Evolutionary conservation across 2,888 invertebrate species (phyloP), one percentile per base, ranked within the genome.

Genomic region (Papilio demoleus): DNA sequence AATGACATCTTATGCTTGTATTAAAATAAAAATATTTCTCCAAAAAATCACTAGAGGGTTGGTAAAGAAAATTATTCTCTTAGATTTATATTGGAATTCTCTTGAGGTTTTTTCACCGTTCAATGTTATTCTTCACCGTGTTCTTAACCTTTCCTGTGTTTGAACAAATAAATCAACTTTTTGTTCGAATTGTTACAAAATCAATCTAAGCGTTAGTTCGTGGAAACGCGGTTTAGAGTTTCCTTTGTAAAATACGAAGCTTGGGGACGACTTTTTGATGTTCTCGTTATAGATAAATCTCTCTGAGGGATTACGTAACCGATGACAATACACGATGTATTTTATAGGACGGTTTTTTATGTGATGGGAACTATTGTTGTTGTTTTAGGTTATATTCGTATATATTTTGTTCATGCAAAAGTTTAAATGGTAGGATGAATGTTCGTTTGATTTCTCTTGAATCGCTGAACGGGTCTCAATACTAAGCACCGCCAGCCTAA

Each of bases 291-390:
- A 24, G 40, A 61, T 24, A 66, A 53, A 24, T 53, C 61, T 60
- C 56, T 36, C 56, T 12, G n/a, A 22, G 36, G 31, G 34, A 53
- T 67, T 62, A 38, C 47, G 56, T 67, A 67, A 67, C 67, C 61
- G 31, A 34, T 61, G 19, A 67, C 62, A 53, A 17, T 40, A 17
- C 17, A 11, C 40, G 19, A 50, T 67, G 50, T 67, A 14, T 38
- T 40, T 47, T n/a, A 47, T 27, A 50, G 27, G 6, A 47, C 11
- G 47, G 19, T 47, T 50, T 27, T 27, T 14, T 50, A 6, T n/a
- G n/a, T 27, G 27, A n/a, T 14, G 12, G 50, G 6, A 50, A 27
- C 27, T 27, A 17, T 9, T n/a, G 31, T 31, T 50, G n/a, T 50
- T 27, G n/a, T n/a, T n/a, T n/a, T n/a, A n/a, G n/a, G n/a, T 27